These are phyloP conservation scores for Incurvaria masculella DNA, from an alignment of 2,888 invertebrate genomes.

Conservation along the genomic window DNA sequence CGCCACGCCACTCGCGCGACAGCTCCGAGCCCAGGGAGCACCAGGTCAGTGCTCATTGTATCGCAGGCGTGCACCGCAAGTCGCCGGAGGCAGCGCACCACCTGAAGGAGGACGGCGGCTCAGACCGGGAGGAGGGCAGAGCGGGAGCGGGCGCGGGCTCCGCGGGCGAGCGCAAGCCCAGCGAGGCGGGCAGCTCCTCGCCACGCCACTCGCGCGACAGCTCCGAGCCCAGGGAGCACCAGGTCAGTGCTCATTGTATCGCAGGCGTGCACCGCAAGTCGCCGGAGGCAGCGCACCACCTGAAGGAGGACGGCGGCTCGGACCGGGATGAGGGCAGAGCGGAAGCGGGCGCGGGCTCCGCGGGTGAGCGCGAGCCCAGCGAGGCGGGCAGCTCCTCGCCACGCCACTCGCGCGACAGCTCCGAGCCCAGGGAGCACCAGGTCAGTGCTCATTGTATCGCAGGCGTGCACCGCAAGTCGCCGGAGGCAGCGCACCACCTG, in stretches of 20 bases:
- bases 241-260: constrained; percentile 34
- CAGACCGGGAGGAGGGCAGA: constrained; percentile 63
- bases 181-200: constrained; percentile 24
- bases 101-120: constrained; percentile 76
- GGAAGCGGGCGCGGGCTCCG: constrained; percentile 61
- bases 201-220: constrained; percentile 28
- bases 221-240: constrained; percentile 43
- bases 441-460: constrained; percentile 31
- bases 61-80: constrained; percentile 96
- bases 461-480: constrained; percentile 99
- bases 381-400: constrained; percentile 26
- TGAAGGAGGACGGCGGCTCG: constrained; percentile 75
- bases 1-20: constrained; percentile 30
- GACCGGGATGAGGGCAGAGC: constrained; percentile 63
- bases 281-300: constrained; percentile 93
- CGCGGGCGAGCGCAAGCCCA: constrained; percentile 38
- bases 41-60: constrained; percentile 39
- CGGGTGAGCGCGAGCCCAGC: constrained; percentile 34
- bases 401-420: constrained; percentile 27
- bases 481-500: constrained; percentile 95
- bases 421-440: constrained; percentile 46
- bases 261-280: constrained; percentile 99
- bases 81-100: constrained; percentile 96
- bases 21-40: constrained; percentile 40
- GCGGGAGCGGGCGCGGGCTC: constrained; percentile 61